A percentile compares a stretch with the other conserved stretches of the same genome.
Evolutionary conservation across 1,140 invertebrate species (phyloP).

Genomic region (Drosophila repleta): DNA sequence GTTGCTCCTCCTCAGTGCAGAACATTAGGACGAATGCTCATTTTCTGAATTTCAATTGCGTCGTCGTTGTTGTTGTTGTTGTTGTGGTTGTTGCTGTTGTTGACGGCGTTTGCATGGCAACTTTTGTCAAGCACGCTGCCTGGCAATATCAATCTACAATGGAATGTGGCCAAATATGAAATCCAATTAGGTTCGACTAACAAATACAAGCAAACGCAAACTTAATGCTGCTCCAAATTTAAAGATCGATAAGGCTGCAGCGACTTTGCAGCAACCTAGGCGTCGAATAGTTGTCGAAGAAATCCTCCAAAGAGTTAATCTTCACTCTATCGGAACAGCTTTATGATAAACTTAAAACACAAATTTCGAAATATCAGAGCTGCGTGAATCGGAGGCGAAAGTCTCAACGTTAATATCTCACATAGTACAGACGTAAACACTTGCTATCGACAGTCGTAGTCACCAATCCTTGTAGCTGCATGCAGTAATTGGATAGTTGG

Average conservation of each 20-base stretch:
- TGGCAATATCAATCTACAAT: slow-evolving; percentile 53
- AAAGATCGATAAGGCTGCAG: slow-evolving; percentile 17
- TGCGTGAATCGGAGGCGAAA: too few species aligned
- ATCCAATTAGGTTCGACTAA: slow-evolving; percentile 68
- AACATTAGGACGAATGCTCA: slow-evolving; percentile 35
- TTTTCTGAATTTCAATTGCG: slow-evolving; percentile 10
- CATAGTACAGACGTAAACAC: too few species aligned
- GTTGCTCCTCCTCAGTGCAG: background rate
- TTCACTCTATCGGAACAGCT: too few species aligned
- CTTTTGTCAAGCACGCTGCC: slow-evolving; percentile 58
- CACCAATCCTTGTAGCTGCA: too few species aligned
- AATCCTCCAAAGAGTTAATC: too few species aligned
- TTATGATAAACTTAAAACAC: too few species aligned
- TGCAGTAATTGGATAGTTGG: too few species aligned
- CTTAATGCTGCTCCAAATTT: slow-evolving; percentile 30
- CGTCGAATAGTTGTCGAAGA: too few species aligned
- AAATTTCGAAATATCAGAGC: too few species aligned
- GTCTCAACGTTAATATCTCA: too few species aligned
- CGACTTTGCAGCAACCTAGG: background rate
- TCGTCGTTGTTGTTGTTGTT: slow-evolving; percentile 40
- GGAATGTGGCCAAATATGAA: slow-evolving; percentile 51
- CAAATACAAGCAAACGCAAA: slow-evolving; percentile 29
- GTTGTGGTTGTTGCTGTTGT: slow-evolving; percentile 45
- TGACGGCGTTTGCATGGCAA: slow-evolving; percentile 72
- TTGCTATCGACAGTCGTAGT: too few species aligned